Percentiles rank a stretch among this genome's conserved stretches.
Conservation (phyloP, 2,113 vertebrate genomes). For the Psilopsiagon aymara region DNA sequence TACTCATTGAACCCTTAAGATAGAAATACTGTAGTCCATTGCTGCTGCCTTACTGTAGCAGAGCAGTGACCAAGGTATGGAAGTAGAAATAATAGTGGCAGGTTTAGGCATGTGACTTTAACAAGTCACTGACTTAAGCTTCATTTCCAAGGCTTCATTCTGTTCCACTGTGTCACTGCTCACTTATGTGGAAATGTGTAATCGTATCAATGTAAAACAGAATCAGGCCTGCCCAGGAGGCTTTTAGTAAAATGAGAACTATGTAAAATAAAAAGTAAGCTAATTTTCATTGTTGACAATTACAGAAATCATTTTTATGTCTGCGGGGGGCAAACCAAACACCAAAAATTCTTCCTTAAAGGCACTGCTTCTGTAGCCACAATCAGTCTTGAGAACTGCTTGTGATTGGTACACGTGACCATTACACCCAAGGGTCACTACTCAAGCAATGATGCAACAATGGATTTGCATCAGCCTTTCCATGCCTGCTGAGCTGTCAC, state of each 20-base stretch:
- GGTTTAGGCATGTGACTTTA: not conserved
- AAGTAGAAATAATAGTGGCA: not conserved
- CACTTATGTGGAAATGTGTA: not conserved
- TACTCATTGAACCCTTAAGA: not conserved
- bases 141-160: not conserved
- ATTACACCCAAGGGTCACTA: not conserved
- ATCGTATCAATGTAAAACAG: not conserved
- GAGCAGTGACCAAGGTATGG: not conserved
- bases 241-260: not conserved
- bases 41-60: not conserved
- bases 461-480: not conserved
- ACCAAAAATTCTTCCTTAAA: not conserved
- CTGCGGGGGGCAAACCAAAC: accelerated
- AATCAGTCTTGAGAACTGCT: not conserved
- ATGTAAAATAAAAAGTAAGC: not conserved
- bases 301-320: not conserved
- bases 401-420: accelerated
- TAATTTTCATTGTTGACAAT: not conserved
- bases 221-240: not conserved
- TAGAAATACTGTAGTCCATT: not conserved
- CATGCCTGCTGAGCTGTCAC: not conserved
- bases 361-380: not conserved
- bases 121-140: not conserved
- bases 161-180: not conserved
- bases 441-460: accelerated